phyloP scores from a whole-genome alignment of 2,797 vertebrate genomes.

The Hydrolagus colliei region DNA sequence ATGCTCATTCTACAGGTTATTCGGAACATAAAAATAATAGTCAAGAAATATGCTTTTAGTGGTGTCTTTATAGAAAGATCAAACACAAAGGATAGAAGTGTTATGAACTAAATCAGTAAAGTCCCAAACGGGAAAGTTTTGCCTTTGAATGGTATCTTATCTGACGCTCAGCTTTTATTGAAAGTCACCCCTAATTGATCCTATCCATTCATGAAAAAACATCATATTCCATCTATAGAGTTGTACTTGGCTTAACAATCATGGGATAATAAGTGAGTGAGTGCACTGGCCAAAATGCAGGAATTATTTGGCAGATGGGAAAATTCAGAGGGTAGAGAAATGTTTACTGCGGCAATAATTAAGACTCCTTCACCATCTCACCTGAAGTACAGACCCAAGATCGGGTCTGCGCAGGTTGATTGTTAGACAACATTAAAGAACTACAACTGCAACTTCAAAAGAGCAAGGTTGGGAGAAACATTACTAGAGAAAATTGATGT shows the following conservation, averaged over 20 bases:
- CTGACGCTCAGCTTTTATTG: neutral
- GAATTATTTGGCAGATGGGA: neutral
- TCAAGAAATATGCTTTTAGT: neutral
- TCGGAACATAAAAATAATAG: neutral
- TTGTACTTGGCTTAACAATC: neutral
- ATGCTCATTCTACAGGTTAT: neutral
- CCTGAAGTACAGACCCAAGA: neutral
- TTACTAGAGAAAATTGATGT: too few relatives aligned
- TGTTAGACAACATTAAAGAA: too few relatives aligned
- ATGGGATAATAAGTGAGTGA: neutral
- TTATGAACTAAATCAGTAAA: too few relatives aligned
- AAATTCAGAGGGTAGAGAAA: neutral
- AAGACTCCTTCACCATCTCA: conserved; percentile 29
- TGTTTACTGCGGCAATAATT: conserved; percentile 32
- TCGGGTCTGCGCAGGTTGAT: too few relatives aligned
- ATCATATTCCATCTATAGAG: neutral
- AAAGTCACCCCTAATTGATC: neutral
- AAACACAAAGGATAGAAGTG: neutral
- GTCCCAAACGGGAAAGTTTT: neutral
- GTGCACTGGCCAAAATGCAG: neutral
- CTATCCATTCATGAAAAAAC: neutral
- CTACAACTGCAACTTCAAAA: too few relatives aligned
- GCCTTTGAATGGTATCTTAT: neutral
- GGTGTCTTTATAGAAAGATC: neutral
- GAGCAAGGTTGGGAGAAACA: too few relatives aligned